These are phyloP conservation scores for Coluber constrictor DNA, from an alignment of 2,797 vertebrate genomes.

Conservation along the genomic window DNA sequence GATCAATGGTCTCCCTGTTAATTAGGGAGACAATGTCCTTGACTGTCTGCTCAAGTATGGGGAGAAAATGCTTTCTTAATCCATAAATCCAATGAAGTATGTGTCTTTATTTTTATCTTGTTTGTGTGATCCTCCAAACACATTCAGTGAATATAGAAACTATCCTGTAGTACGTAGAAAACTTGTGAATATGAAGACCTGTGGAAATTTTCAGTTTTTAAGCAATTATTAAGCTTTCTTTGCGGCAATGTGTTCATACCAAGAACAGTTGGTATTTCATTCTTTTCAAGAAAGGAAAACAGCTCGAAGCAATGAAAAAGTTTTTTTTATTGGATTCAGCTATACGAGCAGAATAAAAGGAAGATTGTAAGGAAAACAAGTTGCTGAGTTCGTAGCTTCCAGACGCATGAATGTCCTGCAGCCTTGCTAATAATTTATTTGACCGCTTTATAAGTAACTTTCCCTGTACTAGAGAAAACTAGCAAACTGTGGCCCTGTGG, in stretches of 20 bases:
- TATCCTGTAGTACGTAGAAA: neutral
- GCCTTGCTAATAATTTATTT: conserved; percentile 51
- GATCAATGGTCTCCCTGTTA: neutral
- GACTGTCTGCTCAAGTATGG: neutral
- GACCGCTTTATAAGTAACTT: neutral
- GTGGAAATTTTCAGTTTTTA: neutral
- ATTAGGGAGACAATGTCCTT: neutral
- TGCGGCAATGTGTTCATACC: neutral
- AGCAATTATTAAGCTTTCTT: neutral
- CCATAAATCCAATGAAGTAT: neutral
- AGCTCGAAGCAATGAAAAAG: conserved; percentile 24
- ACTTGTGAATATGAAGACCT: conserved; percentile 24
- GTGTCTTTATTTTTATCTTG: neutral
- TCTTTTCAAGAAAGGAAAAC: conserved; percentile 36
- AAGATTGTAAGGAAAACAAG: neutral
- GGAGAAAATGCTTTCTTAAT: neutral
- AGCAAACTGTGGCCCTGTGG: conserved; percentile 30
- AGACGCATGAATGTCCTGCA: neutral
- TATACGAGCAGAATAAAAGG: conserved; percentile 24
- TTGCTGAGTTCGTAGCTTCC: conserved; percentile 32
- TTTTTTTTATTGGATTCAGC: conserved; percentile 38
- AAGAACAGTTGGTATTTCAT: conserved; percentile 12
- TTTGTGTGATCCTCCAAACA: neutral
- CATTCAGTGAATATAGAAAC: neutral
- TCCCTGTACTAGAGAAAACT: conserved; percentile 11